Conservation (phyloP, 1,140 invertebrate genomes). For the Chrysopa pallens region DNA sequence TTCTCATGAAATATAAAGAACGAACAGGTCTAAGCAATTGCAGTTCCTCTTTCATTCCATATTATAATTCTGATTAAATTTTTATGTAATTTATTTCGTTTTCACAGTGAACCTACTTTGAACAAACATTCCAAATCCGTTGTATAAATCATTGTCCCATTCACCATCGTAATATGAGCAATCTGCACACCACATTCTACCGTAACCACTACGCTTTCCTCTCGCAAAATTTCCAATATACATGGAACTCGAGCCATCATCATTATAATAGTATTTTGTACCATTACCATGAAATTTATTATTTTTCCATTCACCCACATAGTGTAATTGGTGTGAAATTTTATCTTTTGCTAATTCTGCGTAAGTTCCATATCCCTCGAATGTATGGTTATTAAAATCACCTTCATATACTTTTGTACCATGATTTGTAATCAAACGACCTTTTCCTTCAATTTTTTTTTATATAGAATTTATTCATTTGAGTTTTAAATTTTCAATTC, state of each 20-base stretch:
- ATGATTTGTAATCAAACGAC: not conserved
- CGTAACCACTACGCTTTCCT: conserved; percentile 39
- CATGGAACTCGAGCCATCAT: conserved; percentile 26
- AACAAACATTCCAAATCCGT: conserved; percentile 29
- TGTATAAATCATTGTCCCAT: conserved; percentile 21
- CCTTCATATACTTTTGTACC: conserved; percentile 11
- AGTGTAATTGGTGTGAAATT: conserved; percentile 6
- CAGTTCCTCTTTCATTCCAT: too few relatives aligned
- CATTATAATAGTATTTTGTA: conserved; percentile 23
- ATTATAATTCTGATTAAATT: too few relatives aligned
- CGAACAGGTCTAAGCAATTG: too few relatives aligned
- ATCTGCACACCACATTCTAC: conserved; percentile 35
- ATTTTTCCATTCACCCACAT: conserved; percentile 25
- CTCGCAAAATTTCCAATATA: conserved; percentile 41
- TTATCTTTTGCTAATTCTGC: conserved; percentile 7
- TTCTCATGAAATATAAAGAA: too few relatives aligned
- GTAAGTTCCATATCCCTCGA: conserved; percentile 27
- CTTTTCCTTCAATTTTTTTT: conserved; percentile 2
- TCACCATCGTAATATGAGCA: conserved; percentile 34
- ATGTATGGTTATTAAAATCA: conserved; percentile 17
- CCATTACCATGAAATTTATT: conserved; percentile 33
- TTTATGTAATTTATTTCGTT: too few relatives aligned
- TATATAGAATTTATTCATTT: too few relatives aligned
- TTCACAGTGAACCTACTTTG: conserved; percentile 8
- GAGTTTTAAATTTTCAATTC: too few relatives aligned